These are phyloP conservation scores for Halocynthia roretzi DNA, from an alignment of 23 tunicate genomes.

Conservation along the genomic window DNA sequence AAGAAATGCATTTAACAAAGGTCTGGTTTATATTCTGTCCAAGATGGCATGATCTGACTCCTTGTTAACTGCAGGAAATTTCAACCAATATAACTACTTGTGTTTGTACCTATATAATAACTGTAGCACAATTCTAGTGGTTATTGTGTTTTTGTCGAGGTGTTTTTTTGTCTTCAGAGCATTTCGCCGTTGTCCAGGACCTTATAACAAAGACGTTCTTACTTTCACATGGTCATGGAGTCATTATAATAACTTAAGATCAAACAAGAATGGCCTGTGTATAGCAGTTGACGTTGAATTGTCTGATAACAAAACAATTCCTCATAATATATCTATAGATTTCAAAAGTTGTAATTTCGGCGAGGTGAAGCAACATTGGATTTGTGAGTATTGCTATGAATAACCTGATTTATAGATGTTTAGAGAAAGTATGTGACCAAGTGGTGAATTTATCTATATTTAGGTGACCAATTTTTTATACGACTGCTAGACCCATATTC, in stretches of 20 bases:
- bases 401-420: not conserved
- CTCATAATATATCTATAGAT: constrained; percentile 7
- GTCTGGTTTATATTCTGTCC: too few species aligned
- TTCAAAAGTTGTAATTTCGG: constrained; percentile 24
- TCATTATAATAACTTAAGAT: constrained; percentile 5
- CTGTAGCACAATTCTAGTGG: not conserved
- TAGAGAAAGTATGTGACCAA: not conserved
- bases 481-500: constrained; percentile 17
- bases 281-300: constrained; percentile 12
- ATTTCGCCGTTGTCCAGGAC: constrained; percentile 83
- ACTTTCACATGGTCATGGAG: constrained; percentile 67
- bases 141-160: not conserved
- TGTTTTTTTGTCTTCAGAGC: constrained; percentile 27
- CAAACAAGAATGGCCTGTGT: constrained; percentile 20
- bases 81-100: too few species aligned
- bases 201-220: constrained; percentile 33
- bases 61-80: too few species aligned
- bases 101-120: too few species aligned
- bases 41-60: too few species aligned
- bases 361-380: constrained; percentile 36
- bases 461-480: constrained; percentile 32
- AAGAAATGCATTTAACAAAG: too few species aligned
- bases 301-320: not conserved
- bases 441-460: not conserved
- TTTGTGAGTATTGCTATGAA: constrained; percentile 33